Base-by-base conservation (phyloP, 1,140 invertebrate species). In the Dinothrombium tinctorium region DNA sequence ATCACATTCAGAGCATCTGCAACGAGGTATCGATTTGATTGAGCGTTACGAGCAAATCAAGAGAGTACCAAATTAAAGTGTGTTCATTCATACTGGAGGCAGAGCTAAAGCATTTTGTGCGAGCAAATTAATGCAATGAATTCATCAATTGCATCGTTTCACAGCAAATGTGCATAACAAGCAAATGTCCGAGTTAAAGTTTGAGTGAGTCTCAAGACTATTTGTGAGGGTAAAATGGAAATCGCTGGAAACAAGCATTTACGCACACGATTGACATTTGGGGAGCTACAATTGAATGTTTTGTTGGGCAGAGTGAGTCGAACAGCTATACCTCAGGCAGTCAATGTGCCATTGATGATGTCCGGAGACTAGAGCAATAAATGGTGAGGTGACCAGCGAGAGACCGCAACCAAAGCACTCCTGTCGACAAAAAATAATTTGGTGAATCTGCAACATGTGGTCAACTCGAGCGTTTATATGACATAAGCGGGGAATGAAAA, bases 261-360 rank as follows among this genome's bases (percentile, higher is more conserved):
- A 19, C 9, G 9, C 11, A 9, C 2, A 17, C 32, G 32, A 33
- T 14, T 17, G 32, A 33, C 9, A 17, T 11, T 11, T 8, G 2
- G 11, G 6, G 8, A 33, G 32, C 11, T 9, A 33, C 8, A 33
- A 17, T 14, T 9, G 17, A 11, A 17, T 11, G 32, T 2, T 14
- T 11, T 3, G 17, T 33, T 11, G 8, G 32, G 17, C 8, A 33
- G 17, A 33, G 15, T 11, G 11, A 33, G 15, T 1, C 15, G 17
- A 33, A 33, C 15, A 17, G 32, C 5, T 32, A 24, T 39, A 45
- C 43, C 35, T 42, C n/a, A 45, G 39, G 35, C 43, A 45, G 33
- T 37, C 17, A 15, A 24, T 41, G 26, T 45, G 43, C 38, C 40
- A 45, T 23, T 41, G 42, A 24, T 45, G 43, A 41, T 45, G 35